Conservation (phyloP, 2,113 vertebrate species). For the Engystomops pustulosus region DNA sequence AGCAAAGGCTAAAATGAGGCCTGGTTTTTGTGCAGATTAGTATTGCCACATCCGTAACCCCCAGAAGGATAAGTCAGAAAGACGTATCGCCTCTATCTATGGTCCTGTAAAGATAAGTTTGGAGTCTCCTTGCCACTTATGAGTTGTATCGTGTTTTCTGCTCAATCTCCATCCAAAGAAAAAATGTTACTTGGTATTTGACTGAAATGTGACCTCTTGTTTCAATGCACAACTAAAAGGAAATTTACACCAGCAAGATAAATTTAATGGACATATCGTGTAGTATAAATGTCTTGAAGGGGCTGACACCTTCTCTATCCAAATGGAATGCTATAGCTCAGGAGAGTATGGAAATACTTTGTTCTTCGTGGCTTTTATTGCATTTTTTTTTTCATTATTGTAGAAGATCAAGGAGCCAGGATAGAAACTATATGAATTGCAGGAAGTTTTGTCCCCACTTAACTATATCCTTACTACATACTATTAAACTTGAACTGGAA, state of each 20-base stretch:
- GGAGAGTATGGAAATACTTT: neutral
- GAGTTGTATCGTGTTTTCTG: neutral
- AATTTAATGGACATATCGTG: too few relatives aligned
- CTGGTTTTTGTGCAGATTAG: too few relatives aligned
- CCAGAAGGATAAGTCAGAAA: too few relatives aligned
- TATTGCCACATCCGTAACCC: too few relatives aligned
- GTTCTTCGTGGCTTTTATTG: neutral
- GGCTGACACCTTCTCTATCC: too few relatives aligned
- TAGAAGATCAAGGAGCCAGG: constrained; percentile 44
- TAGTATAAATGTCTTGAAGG: neutral
- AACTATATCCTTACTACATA: constrained; percentile 65
- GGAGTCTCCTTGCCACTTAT: too few relatives aligned
- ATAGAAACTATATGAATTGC: constrained; percentile 56
- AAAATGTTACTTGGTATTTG: neutral
- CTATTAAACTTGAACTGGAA: constrained; percentile 65
- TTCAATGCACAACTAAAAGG: too few relatives aligned
- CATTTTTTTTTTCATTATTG: neutral
- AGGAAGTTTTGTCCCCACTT: constrained; percentile 66
- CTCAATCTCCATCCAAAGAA: neutral
- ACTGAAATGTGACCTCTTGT: too few relatives aligned
- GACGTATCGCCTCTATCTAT: too few relatives aligned
- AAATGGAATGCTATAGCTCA: neutral
- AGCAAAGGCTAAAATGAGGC: too few relatives aligned
- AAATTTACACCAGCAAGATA: neutral
- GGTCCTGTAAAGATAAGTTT: too few relatives aligned